A percentile compares a stretch with the other conserved stretches of the same genome.
These are phyloP conservation scores for Amphiprion clarkii DNA, from an alignment of 2,797 vertebrate species.

Conservation along the genomic window DNA sequence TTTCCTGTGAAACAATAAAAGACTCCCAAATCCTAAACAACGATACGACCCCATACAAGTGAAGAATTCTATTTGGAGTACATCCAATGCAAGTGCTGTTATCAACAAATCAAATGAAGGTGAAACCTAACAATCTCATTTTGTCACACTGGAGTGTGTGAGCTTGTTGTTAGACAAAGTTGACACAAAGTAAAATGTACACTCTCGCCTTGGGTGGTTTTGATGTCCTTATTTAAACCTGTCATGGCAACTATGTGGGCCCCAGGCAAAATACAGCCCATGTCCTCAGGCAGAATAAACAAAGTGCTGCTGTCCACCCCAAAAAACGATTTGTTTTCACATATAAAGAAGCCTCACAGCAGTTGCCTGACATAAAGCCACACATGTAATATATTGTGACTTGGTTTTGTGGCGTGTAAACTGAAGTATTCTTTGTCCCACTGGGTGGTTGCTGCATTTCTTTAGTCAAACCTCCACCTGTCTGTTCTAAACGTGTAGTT, in stretches of 20 bases:
- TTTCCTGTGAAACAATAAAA: conserved; percentile 11
- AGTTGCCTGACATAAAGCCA: conserved; percentile 5
- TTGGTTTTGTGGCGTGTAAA: background rate
- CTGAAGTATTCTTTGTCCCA: background rate
- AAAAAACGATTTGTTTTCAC: conserved; percentile 27
- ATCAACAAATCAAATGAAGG: background rate
- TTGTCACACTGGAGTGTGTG: background rate
- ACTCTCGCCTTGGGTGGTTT: conserved; percentile 42
- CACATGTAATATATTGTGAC: background rate
- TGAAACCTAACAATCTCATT: background rate
- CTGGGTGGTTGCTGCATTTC: too few species aligned
- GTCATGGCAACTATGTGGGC: conserved; percentile 25
- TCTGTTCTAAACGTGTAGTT: background rate
- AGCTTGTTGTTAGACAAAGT: conserved; percentile 2
- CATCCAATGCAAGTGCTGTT: background rate
- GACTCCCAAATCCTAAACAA: background rate
- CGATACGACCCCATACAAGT: background rate
- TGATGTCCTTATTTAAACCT: conserved; percentile 42
- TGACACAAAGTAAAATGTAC: conserved; percentile 32
- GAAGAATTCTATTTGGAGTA: too few species aligned
- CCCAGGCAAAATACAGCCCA: conserved; percentile 43
- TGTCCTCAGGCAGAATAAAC: conserved; percentile 55
- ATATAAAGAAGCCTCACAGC: conserved; percentile 8
- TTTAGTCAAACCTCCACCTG: too few species aligned
- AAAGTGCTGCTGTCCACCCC: conserved; percentile 21